Evolutionary conservation across 64 coral and sea anemone species (phyloP), one percentile per base, ranked within the genome.

Genomic region (Platygyra sinensis): DNA sequence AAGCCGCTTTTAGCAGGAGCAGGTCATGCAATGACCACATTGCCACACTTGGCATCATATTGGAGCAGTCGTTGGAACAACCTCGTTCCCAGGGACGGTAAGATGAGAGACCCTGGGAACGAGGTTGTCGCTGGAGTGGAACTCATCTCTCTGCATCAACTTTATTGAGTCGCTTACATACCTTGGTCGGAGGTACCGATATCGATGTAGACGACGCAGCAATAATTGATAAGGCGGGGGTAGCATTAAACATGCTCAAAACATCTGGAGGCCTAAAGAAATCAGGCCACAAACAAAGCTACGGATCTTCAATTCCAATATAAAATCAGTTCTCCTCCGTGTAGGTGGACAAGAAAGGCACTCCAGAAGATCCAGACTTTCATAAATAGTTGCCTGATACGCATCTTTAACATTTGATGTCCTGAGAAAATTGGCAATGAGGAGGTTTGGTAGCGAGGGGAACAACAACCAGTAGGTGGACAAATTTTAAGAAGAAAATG

Each of bases 241-340:
- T 19, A 24, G 50, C 69, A n/a, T 86, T 72, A 5, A 2, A 13
- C 30, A 10, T 33, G 63, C 78, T 80, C 25, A 61, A 80, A 22
- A n/a, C 19, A 55, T 79, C 46, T 79, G 76, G 76, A 16, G 1
- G 0, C 29, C 24, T 0, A 28, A 55, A 24, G 10, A 12, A 17
- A 86, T 76, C 71, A 10, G 18, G 2, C 62, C 36, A 55, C 63
- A 17, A 77, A 91, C 71, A 2, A 82, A 73, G 52, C 15, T 90
- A 0, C 17, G 57, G 18, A 79, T 80, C 22, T 80, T 81, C 77
- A 73, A 82, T 31, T 32, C 76, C 24, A 90, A 74, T 33, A 65
- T 90, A 12, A 25, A 67, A 55, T 90, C 64, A 33, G 77, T 90
- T 2, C 24, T 90, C 5, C 60, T 90, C 30, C 81, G 54, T 57